Percentiles rank a stretch among this genome's conserved stretches.
These are phyloP conservation scores for Odontomyia ornata DNA, from an alignment of 2,888 invertebrate genomes.

Conservation along the genomic window DNA sequence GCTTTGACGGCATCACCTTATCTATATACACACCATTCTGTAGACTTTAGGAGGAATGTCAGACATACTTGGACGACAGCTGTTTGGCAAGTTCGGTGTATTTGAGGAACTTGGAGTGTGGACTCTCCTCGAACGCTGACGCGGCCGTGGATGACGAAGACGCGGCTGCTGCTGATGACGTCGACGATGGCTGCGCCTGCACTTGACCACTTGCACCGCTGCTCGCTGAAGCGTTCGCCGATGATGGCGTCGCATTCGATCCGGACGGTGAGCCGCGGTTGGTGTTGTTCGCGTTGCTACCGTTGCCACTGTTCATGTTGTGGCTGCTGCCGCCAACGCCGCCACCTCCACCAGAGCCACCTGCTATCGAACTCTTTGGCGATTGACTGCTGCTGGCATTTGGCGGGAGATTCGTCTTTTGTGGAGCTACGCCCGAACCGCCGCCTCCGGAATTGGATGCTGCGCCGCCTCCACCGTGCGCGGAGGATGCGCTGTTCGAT, in stretches of 20 bases:
- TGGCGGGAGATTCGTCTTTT: conserved; percentile 34
- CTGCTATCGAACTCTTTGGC: conserved; percentile 49
- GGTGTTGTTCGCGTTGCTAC: conserved; percentile 26
- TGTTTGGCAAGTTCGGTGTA: conserved; percentile 99
- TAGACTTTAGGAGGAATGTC: conserved; percentile 62
- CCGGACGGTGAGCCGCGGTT: not conserved
- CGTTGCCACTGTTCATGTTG: conserved; percentile 40
- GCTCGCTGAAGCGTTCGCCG: conserved; percentile 50
- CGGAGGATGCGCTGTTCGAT: conserved; percentile 61
- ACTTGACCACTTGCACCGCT: not conserved
- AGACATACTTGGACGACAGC: conserved; percentile 95
- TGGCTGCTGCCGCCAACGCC: conserved; percentile 48
- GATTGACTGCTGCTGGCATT: conserved; percentile 48
- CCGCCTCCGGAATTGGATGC: conserved; percentile 38
- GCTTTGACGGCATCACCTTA: conserved; percentile 13
- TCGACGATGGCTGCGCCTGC: conserved; percentile 51
- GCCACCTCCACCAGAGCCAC: conserved; percentile 14
- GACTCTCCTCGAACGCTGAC: conserved; percentile 78
- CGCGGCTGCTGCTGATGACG: conserved; percentile 54
- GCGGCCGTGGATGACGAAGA: conserved; percentile 38
- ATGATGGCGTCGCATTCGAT: conserved; percentile 43
- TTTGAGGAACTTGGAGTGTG: conserved; percentile 97
- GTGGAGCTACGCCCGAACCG: conserved; percentile 10
- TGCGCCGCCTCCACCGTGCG: conserved; percentile 49
- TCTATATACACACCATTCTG: not conserved